Conservation (phyloP, 2,797 vertebrate genomes). For the Sus cebifrons region DNA sequence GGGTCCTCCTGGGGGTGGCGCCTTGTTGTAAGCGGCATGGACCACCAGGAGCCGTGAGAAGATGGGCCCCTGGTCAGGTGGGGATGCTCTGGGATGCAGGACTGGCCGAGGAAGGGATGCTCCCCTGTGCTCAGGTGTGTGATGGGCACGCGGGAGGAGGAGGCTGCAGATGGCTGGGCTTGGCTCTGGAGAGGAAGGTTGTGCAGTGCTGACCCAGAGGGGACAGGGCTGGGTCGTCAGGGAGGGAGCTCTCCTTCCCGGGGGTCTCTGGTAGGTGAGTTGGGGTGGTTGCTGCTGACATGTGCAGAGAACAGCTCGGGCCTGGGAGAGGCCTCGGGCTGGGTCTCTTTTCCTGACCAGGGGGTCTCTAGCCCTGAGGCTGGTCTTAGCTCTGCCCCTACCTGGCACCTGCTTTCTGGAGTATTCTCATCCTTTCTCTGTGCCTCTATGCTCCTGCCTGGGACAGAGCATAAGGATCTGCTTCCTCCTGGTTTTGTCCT, state of each 20-base stretch:
- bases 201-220: not conserved
- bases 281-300: not conserved
- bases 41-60: not conserved
- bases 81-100: not conserved
- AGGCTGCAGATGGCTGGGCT: not conserved
- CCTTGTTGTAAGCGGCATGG: not conserved
- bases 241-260: fast-evolving
- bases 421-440: fast-evolving
- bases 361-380: not conserved
- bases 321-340: not conserved
- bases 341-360: not conserved
- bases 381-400: not conserved
- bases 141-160: not conserved
- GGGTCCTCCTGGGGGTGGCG: not conserved
- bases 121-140: not conserved
- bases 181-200: not conserved
- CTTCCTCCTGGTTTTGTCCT: conserved; percentile 2
- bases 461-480: not conserved
- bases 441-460: not conserved
- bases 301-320: not conserved
- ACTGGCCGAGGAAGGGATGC: not conserved
- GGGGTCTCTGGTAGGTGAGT: not conserved
- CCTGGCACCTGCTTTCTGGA: not conserved
- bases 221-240: not conserved
- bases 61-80: fast-evolving